Base-by-base conservation (phyloP, 2,888 invertebrate species). In the Hirtodrosophila confusa region DNA sequence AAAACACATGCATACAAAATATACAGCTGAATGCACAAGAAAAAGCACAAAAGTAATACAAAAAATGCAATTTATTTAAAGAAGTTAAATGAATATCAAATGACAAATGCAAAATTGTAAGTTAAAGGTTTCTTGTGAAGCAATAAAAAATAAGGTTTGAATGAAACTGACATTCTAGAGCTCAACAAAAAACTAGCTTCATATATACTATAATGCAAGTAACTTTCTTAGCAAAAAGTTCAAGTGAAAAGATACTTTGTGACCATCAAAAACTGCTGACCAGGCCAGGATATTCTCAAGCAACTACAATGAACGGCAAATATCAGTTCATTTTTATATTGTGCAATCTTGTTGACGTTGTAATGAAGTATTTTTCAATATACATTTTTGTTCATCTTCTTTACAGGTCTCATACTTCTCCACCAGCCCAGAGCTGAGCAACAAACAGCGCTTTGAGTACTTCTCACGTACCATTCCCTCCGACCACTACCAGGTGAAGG, bases 381-480 rank as follows among this genome's bases (percentile, higher is more conserved):
- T 35, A 58, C 45, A 40, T 24, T 41, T 31, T 31, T 27, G 27
- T 27, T 27, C 17, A 17, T 17, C 17, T 17, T 11, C 24, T 43
- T 37, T 39, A 2, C 74, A 98, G 98, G 97, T 98, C 11, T 98
- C 98, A 0, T 98, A 97, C 92, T 98, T 98, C 92, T 98, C 98
- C 0, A 98, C 98, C 0, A 97, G 97, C 77, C 97, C 98, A 0
- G 98, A 98, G 91, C 92, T 98, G 73, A 97, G 97, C 75, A 98
- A 97, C 93, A 97, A 98, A 89, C 97, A 98, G 78, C 94, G 98
- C 3, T 98, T 98, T 91, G 98, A 98, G 89, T 98, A 96, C 91
- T 98, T 98, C 92, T 95, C 97, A 2, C 93, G 98, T 43, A 98
- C 98, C 4, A 98, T 98, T 82, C 98, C 98, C 1, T 98, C 97